Conservation (phyloP, 2,113 vertebrate genomes). For the Cervus canadensis region DNA sequence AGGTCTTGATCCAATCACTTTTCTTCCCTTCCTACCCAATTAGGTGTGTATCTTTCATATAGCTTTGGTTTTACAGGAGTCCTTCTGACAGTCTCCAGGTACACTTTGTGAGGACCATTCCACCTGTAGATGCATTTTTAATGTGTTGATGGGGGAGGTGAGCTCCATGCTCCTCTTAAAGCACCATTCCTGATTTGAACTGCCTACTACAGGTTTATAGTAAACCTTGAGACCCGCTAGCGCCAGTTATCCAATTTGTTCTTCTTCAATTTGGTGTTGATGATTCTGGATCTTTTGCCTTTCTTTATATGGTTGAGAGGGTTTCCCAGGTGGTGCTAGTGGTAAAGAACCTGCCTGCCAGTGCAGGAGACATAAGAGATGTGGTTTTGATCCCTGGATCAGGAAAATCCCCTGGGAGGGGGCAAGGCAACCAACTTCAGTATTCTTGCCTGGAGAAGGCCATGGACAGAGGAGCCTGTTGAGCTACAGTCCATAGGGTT, state of each 20-base stretch:
- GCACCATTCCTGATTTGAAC: not conserved
- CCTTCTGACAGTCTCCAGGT: not conserved
- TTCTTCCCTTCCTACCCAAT: not conserved
- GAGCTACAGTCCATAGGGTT: not conserved
- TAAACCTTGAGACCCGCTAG: not conserved
- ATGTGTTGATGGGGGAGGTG: not conserved
- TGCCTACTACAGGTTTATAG: not conserved
- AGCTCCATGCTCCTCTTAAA: not conserved
- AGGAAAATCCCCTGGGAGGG: not conserved
- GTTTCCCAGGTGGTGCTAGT: not conserved
- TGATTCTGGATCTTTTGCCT: not conserved
- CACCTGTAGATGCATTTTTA: not conserved
- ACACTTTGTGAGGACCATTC: not conserved
- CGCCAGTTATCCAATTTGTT: not conserved
- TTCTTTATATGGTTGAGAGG: not conserved
- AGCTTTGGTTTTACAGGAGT: not conserved
- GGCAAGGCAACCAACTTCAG: not conserved
- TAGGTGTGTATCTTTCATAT: not conserved
- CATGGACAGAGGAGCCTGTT: not conserved
- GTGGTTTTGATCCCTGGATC: not conserved
- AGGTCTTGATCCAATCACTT: not conserved
- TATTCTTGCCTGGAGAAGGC: not conserved
- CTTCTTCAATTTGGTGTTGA: not conserved
- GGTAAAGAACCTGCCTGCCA: not conserved
- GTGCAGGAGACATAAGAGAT: not conserved